Base-by-base conservation (phyloP, 2,888 invertebrate genomes). In the Spodoptera littoralis region DNA sequence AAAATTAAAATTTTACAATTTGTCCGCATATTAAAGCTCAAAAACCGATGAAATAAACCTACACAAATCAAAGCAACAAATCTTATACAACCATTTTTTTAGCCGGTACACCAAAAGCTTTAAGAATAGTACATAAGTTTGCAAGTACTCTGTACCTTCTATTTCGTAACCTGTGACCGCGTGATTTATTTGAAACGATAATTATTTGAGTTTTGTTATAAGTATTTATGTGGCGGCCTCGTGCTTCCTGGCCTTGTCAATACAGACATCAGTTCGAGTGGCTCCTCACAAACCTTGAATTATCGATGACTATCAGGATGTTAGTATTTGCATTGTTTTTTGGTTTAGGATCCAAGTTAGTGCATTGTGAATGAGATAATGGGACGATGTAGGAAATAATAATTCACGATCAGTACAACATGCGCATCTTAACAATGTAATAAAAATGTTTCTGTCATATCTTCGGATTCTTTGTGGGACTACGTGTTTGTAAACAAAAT, bases 291-390 rank as follows among this genome's bases (percentile, higher is more conserved):
- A 84, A 86, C 92, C 92, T 93, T 92, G 90, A 85, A 81, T 84
- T 82, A 88, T 90, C 84, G 89, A 91, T 89, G 86, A 87, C 82
- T 86, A 90, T 90, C 90, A 90, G 89, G 91, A 92, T 91, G 88
- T 91, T 73, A 76, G 72, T 77, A 87, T 84, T 86, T 77, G 85
- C 80, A 89, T 89, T 89, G 88, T 89, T 88, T 87, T 85, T 71
- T 56, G 46, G 50, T 54, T 61, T 59, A 58, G 48, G 59, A 57
- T 48, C 44, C 41, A 46, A 60, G 27, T 43, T 11, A 42, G 50
- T 50, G 49, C 53, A 57, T 43, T 22, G 36, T 36, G 36, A 36
- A 56, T 47, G 47, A 44, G 44, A 57, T 46, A 50, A 47, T 53
- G 47, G 18, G 41, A 41, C 24, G 13, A 41, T 67, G 36, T 30